A percentile compares a stretch with the other conserved stretches of the same genome.
These are phyloP conservation scores for Dunckerocampus dactyliophorus DNA, from an alignment of 2,113 vertebrate genomes.

Conservation along the genomic window DNA sequence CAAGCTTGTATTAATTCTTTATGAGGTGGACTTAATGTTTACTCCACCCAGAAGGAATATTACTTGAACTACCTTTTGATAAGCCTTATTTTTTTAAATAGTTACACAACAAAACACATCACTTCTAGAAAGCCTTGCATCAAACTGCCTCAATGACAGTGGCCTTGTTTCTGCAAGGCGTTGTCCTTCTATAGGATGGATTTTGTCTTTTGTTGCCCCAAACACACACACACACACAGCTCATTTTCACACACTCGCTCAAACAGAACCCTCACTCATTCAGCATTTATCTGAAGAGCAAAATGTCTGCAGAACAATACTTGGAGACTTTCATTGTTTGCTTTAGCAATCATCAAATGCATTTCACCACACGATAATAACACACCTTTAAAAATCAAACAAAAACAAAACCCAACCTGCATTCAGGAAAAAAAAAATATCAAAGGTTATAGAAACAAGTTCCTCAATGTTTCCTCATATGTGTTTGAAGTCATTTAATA, in stretches of 20 bases:
- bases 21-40: constrained; percentile 8
- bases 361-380: not conserved
- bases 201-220: constrained; percentile 39
- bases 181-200: constrained; percentile 21
- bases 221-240: no score
- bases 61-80: constrained; percentile 36
- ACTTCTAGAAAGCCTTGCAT: constrained; percentile 9
- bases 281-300: not conserved
- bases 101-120: not conserved
- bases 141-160: constrained; percentile 25
- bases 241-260: not conserved
- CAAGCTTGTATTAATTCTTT: not conserved
- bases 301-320: not conserved
- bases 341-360: not conserved
- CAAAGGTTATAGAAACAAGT: constrained; percentile 6
- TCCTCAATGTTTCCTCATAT: constrained; percentile 32
- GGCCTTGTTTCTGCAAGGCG: constrained; percentile 25
- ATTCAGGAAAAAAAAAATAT: constrained; percentile 21
- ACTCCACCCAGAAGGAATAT: constrained; percentile 21
- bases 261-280: not conserved
- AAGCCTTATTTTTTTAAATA: constrained; percentile 17
- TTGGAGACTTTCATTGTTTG: not conserved
- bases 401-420: constrained; percentile 20
- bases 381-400: constrained; percentile 9
- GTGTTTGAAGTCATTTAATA: constrained; percentile 56